phyloP scores from a whole-genome alignment of 2,113 vertebrate genomes.

The Hydropotes inermis region DNA sequence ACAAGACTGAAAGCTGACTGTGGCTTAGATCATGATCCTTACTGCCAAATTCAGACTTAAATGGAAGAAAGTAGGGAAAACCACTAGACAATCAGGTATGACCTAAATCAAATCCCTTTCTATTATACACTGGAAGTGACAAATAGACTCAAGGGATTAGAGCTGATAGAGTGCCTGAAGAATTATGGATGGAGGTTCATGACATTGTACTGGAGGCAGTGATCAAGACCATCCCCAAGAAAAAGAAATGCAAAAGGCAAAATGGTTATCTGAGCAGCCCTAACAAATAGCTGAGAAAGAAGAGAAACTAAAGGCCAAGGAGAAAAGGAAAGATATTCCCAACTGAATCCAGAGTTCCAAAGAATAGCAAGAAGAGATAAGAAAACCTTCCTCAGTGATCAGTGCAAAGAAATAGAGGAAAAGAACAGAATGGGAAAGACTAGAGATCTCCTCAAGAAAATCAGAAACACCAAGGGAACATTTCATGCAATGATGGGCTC shows the following conservation, averaged over 20 bases:
- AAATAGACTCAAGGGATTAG: background rate
- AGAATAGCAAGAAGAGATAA: background rate
- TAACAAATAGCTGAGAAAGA: background rate
- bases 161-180: background rate
- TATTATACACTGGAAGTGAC: background rate
- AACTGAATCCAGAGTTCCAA: background rate
- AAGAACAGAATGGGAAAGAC: background rate
- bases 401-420: background rate
- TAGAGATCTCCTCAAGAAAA: background rate
- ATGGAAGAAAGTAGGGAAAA: background rate
- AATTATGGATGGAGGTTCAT: background rate
- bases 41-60: background rate
- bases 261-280: background rate
- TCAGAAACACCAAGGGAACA: background rate
- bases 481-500: background rate
- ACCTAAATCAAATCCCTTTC: background rate
- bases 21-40: background rate
- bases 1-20: background rate
- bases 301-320: background rate
- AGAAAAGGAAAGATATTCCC: background rate
- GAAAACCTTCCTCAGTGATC: background rate
- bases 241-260: background rate
- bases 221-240: background rate
- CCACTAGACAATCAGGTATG: background rate
- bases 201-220: background rate